phyloP scores from a whole-genome alignment of 2,113 vertebrate species.

The Balaenoptera acutorostrata region DNA sequence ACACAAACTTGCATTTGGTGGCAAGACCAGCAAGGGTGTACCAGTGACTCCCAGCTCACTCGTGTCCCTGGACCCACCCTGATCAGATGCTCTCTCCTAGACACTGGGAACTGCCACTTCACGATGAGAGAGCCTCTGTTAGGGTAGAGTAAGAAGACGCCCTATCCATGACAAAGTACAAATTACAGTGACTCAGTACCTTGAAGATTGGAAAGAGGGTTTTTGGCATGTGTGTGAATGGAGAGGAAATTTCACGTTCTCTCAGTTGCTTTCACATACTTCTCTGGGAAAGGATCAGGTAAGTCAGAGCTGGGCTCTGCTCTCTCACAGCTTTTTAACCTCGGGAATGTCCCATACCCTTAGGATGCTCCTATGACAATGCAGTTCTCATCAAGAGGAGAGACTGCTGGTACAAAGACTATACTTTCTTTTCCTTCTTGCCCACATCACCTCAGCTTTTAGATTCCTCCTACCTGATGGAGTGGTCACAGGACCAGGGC shows the following conservation, averaged over 20 bases:
- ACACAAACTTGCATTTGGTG: not conserved
- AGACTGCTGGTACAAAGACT: not conserved
- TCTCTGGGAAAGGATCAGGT: not conserved
- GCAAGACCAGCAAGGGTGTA: not conserved
- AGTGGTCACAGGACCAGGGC: not conserved
- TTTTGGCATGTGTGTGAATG: not conserved
- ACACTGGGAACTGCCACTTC: not conserved
- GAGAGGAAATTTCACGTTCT: not conserved
- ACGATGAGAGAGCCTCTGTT: not conserved
- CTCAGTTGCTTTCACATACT: not conserved
- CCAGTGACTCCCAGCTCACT: not conserved
- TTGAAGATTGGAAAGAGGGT: not conserved
- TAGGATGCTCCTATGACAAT: not conserved
- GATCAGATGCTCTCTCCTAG: not conserved
- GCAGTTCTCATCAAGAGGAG: not conserved
- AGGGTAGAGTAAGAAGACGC: not conserved
- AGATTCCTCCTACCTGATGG: not conserved
- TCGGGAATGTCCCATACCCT: not conserved
- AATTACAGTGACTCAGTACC: not conserved
- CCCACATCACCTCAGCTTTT: not conserved
- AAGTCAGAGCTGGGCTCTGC: too few species aligned
- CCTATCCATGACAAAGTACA: fast-evolving
- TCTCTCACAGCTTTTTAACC: not conserved
- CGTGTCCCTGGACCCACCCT: not conserved
- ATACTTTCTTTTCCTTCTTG: not conserved